Percentiles rank a stretch among this genome's conserved stretches.
These are phyloP conservation scores for Amiota minor DNA, from an alignment of 2,888 invertebrate genomes.

Conservation along the genomic window DNA sequence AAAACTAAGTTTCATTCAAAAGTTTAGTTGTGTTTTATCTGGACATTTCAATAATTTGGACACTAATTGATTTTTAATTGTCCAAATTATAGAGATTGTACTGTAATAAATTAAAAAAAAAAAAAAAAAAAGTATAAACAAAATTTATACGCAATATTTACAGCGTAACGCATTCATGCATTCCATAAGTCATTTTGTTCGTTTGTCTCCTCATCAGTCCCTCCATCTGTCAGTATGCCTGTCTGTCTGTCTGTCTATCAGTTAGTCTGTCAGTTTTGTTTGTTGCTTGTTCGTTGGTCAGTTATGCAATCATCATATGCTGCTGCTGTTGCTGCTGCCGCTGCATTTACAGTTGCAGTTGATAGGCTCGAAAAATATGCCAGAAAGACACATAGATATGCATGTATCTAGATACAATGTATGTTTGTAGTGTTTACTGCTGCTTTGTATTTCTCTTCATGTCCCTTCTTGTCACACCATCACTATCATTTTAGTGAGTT, in stretches of 20 bases:
- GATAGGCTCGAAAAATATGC: conserved; percentile 37
- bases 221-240: not conserved
- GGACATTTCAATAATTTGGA: no score
- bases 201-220: not conserved
- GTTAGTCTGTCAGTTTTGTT: not conserved
- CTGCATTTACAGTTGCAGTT: conserved; percentile 46
- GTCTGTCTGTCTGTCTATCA: not conserved
- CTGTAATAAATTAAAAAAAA: not conserved
- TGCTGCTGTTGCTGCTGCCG: conserved; percentile 18
- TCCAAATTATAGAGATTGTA: no score
- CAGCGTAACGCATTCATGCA: conserved; percentile 20
- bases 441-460: not conserved
- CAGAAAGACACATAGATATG: conserved; percentile 28
- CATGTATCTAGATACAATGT: conserved; percentile 38
- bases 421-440: conserved; percentile 32
- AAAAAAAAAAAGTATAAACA: not conserved
- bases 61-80: no score
- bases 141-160: conserved; percentile 18
- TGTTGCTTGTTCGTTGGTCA: not conserved
- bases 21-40: no score
- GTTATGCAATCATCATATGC: conserved; percentile 18
- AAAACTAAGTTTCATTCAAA: no score
- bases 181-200: not conserved
- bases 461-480: no score
- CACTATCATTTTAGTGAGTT: no score